Evolutionary conservation across 1,140 invertebrate genomes (phyloP).

Genomic region (Pseudoatta argentina): DNA sequence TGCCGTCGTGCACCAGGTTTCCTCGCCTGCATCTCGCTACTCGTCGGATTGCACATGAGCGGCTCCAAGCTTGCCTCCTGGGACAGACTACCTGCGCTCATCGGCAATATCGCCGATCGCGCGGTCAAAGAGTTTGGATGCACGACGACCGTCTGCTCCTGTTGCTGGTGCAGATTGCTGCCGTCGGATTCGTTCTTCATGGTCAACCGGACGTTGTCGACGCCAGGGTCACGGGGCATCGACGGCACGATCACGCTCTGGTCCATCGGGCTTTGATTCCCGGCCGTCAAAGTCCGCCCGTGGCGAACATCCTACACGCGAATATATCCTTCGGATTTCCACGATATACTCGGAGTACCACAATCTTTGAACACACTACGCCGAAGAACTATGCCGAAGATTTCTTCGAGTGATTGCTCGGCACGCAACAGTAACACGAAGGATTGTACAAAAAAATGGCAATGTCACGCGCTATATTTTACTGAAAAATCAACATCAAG

Average conservation of each 20-base stretch:
- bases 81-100: slow-evolving; percentile 25
- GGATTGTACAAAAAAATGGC: neutral
- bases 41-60: slow-evolving; percentile 65
- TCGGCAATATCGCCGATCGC: slow-evolving; percentile 42
- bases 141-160: slow-evolving; percentile 59
- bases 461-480: neutral
- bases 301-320: slow-evolving; percentile 17
- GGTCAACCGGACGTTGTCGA: slow-evolving; percentile 48
- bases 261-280: slow-evolving; percentile 55
- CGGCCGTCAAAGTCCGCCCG: slow-evolving; percentile 39
- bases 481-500: neutral
- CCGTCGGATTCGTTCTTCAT: slow-evolving; percentile 80
- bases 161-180: slow-evolving; percentile 69
- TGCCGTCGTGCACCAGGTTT: slow-evolving; percentile 90
- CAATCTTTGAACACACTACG: neutral
- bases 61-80: slow-evolving; percentile 74
- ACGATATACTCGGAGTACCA: neutral
- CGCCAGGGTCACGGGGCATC: slow-evolving; percentile 18
- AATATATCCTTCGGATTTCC: neutral
- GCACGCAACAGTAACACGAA: neutral
- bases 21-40: slow-evolving; percentile 64
- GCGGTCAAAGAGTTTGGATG: slow-evolving; percentile 57
- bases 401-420: neutral
- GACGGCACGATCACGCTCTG: slow-evolving; percentile 72
- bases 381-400: neutral